Base-by-base conservation (phyloP, 2,113 vertebrate genomes). In the Corythoichthys intestinalis region DNA sequence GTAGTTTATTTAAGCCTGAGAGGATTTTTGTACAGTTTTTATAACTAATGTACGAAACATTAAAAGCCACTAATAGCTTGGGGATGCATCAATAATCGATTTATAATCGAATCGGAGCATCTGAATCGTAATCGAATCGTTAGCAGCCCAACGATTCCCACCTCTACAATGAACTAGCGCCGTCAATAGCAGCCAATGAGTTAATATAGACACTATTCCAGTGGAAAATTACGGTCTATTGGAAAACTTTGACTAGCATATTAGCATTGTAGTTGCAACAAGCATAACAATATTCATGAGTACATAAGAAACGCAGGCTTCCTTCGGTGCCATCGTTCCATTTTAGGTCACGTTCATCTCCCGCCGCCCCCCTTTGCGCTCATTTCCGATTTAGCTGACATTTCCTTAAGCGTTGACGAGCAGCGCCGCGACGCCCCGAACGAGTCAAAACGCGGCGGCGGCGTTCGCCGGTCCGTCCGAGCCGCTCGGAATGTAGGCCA, bases 321-420 rank as follows among this genome's bases (percentile, higher is more conserved):
- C 4, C 54, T 28, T 37, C 13, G 28, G 28, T 57, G 28, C 34
- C 34, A 37, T 58, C 28, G 28, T 58, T 34, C 34, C 56, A 13
- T 58, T 58, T 58, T 58, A 58, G 56, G 56, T 58, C 56, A 58
- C 34, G 28, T 12, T 58, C 56, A 6, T 58, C 56, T 14, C 34
- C 28, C 28, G 28, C 34, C 34, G 3, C 56, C 56, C 56, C 34
- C 34, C 39, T 6, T 41, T 3, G 12, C 54, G 12, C 54, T 58
- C 56, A 5, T 58, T 58, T 58, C 53, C 20, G 10, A 10, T 56
- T 28, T 28, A 35, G 56, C 56, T 58, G 56, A 58, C 56, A 58
- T 58, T 58, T 58, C 56, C 56, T 58, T 37, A 37, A 58, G 56
- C 56, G 34, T 6, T 15, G 56, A 58, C 34, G 56, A 58, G 56